Conservation (phyloP, 2,888 invertebrate genomes). For the Drosophila meridionalis region DNA sequence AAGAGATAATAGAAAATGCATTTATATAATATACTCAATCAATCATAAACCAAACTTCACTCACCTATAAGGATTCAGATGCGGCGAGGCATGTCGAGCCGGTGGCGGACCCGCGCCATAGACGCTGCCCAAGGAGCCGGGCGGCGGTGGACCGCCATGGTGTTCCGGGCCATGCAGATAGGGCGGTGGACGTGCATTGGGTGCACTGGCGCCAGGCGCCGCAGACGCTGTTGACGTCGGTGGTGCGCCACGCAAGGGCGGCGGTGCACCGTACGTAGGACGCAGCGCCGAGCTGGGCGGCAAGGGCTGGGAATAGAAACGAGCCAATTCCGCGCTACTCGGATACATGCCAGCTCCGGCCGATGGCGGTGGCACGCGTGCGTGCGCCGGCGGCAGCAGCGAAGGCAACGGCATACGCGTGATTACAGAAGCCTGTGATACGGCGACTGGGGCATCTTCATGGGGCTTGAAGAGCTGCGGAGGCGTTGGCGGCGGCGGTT, state of each 20-base stretch:
- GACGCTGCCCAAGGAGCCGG: constrained; percentile 46
- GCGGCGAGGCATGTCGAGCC: constrained; percentile 81
- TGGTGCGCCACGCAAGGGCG: constrained; percentile 78
- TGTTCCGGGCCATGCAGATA: constrained; percentile 70
- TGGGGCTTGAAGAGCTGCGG: constrained; percentile 86
- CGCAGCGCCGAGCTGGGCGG: constrained; percentile 71
- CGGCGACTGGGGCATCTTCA: constrained; percentile 50
- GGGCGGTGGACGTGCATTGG: constrained; percentile 65
- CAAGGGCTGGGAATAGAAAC: constrained; percentile 77
- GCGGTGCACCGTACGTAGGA: constrained; percentile 84
- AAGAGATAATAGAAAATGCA: not conserved
- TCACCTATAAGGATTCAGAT: constrained; percentile 83
- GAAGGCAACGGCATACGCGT: constrained; percentile 86
- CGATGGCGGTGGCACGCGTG: constrained; percentile 51
- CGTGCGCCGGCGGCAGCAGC: constrained; percentile 52
- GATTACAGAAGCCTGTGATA: constrained; percentile 87
- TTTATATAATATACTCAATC: not conserved
- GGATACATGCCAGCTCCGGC: constrained; percentile 66
- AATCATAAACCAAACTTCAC: not conserved
- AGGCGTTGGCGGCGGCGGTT: constrained; percentile 81
- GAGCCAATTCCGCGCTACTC: constrained; percentile 66
- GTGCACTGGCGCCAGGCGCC: constrained; percentile 34
- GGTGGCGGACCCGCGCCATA: constrained; percentile 76
- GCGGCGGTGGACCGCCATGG: constrained; percentile 54
- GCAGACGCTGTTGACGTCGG: constrained; percentile 51